Percentiles rank a stretch among this genome's conserved stretches.
Conservation (phyloP, 2,113 vertebrate species). For the Ophiodon elongatus region DNA sequence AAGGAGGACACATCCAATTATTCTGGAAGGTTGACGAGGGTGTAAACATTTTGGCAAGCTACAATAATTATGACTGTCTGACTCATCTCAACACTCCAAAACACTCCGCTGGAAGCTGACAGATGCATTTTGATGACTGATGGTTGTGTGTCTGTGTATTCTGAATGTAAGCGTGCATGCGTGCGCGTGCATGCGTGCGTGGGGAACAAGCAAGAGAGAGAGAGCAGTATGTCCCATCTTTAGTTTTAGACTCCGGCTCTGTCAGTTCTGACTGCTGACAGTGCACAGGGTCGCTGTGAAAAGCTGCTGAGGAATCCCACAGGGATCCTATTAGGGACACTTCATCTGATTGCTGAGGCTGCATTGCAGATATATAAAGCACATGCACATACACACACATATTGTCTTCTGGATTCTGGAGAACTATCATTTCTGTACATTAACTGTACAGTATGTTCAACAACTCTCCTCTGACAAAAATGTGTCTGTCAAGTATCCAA, state of each 20-base stretch:
- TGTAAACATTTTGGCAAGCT: constrained; percentile 43
- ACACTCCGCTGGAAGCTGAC: constrained; percentile 21
- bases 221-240: constrained; percentile 35
- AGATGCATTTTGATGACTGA: constrained; percentile 31
- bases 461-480: background rate
- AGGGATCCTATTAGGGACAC: constrained; percentile 77
- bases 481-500: background rate
- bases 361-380: constrained; percentile 50
- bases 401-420: background rate
- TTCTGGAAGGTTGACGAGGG: constrained; percentile 34
- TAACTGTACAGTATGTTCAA: background rate
- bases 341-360: constrained; percentile 68
- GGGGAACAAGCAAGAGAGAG: background rate
- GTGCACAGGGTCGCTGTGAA: constrained; percentile 48
- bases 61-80: constrained; percentile 41
- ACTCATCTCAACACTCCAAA: constrained; percentile 35
- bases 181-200: background rate
- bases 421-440: constrained; percentile 8
- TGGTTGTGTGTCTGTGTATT: constrained; percentile 22
- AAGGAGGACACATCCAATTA: constrained; percentile 42
- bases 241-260: constrained; percentile 50
- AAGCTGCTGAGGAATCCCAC: constrained; percentile 73
- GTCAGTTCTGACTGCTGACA: constrained; percentile 70
- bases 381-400: constrained; percentile 18
- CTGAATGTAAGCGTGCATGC: background rate